These are phyloP conservation scores for Dicyrtomina minuta DNA, from an alignment of 2,888 invertebrate species.

Conservation along the genomic window DNA sequence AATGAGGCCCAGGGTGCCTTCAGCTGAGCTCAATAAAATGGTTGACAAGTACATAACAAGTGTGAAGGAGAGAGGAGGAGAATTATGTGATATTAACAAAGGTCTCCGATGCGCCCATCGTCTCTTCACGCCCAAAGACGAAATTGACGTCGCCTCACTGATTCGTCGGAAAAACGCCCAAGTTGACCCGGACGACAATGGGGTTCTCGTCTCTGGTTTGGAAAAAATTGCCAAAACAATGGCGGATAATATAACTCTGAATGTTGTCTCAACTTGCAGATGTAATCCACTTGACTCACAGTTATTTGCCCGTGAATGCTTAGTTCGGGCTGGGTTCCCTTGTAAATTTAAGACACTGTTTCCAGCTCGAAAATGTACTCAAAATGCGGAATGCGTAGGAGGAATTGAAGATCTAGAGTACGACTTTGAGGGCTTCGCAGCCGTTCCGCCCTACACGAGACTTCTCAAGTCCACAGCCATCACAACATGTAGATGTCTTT, in stretches of 20 bases:
- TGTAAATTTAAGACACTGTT: neutral
- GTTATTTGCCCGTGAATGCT: neutral
- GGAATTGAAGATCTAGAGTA: slow-evolving; percentile 1
- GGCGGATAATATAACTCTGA: too few relatives aligned
- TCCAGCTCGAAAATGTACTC: neutral
- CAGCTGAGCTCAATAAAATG: too few relatives aligned
- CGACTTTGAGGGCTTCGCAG: neutral
- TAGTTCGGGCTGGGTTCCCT: neutral
- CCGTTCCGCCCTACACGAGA: neutral
- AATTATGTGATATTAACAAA: neutral
- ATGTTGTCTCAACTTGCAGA: neutral
- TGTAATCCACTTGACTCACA: neutral
- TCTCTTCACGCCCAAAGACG: too few relatives aligned
- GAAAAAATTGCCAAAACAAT: too few relatives aligned
- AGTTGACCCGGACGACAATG: too few relatives aligned
- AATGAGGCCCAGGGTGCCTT: too few relatives aligned
- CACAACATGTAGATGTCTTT: slow-evolving; percentile 14
- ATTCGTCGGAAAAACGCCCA: too few relatives aligned
- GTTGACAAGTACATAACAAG: too few relatives aligned
- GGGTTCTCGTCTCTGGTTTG: too few relatives aligned
- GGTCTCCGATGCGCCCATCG: neutral
- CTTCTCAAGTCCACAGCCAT: slow-evolving; percentile 1
- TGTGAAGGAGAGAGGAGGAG: too few relatives aligned
- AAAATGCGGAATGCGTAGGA: neutral
- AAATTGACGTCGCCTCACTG: too few relatives aligned